Percentiles rank a stretch among this genome's conserved stretches.
phyloP scores from a whole-genome alignment of 1,140 invertebrate species.

The Aphidius ervi region DNA sequence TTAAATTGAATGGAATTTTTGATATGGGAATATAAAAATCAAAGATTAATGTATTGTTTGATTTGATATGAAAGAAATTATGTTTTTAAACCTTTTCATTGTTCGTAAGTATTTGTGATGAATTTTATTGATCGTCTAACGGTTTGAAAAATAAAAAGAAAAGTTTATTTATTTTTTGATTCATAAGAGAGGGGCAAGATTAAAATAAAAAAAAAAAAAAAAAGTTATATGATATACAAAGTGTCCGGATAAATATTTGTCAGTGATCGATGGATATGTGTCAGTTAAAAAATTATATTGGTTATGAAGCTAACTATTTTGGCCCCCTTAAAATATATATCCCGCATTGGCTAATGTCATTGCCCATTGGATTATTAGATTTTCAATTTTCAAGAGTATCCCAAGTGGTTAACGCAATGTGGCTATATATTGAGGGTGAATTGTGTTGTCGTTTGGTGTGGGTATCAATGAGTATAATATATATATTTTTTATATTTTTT shows the following conservation, averaged over 20 bases:
- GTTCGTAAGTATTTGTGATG: no score
- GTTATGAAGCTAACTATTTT: slow-evolving; percentile 7
- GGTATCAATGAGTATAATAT: not conserved
- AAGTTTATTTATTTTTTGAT: no score
- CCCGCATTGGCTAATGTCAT: not conserved
- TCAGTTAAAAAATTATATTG: slow-evolving; percentile 19
- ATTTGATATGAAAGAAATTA: no score
- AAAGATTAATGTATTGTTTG: no score
- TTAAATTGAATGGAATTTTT: no score
- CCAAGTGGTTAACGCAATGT: not conserved
- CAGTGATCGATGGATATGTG: slow-evolving; percentile 21
- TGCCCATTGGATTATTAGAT: slow-evolving; percentile 26
- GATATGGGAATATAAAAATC: no score
- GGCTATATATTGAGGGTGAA: no score
- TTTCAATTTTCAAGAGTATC: slow-evolving; percentile 19
- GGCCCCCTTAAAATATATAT: slow-evolving; percentile 14
- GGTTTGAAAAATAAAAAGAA: no score
- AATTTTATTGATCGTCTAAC: no score
- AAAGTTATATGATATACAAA: slow-evolving; percentile 1
- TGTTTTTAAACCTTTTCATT: no score
- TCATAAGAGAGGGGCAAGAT: no score
- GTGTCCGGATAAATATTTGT: slow-evolving; percentile 2
- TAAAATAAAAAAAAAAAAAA: not conserved
- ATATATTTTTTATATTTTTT: not conserved
- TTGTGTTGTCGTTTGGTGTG: slow-evolving; percentile 1